A percentile compares a stretch with the other conserved stretches of the same genome.
Evolutionary conservation across 2,888 invertebrate species (phyloP).

Genomic region (Ecliptopera silaceata): DNA sequence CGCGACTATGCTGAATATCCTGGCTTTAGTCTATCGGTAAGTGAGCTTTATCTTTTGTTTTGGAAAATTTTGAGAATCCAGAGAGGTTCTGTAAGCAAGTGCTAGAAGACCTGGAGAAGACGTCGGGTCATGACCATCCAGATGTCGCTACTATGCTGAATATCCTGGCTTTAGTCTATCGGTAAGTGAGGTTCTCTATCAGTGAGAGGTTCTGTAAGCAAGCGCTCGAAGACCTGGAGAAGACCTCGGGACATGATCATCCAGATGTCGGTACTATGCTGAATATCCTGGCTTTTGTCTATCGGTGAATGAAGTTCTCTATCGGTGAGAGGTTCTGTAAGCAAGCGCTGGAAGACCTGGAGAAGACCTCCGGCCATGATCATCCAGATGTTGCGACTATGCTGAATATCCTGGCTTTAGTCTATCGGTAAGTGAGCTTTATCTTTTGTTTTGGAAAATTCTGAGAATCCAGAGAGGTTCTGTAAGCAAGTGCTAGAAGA

Average conservation of each 20-base stretch:
- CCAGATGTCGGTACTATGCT: conserved; percentile 99
- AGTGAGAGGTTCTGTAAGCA: no score
- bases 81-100: conserved; percentile 99
- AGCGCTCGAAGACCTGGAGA: conserved; percentile 98
- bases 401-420: conserved; percentile 98
- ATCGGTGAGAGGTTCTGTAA: no score
- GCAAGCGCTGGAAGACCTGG: conserved; percentile 99
- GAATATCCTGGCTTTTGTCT: conserved; percentile 97
- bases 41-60: neutral
- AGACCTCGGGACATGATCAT: conserved; percentile 99
- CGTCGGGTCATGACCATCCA: conserved; percentile 99
- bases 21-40: conserved; percentile 95
- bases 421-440: conserved; percentile 86
- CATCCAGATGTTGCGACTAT: conserved; percentile 99
- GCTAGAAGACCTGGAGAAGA: conserved; percentile 98
- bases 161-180: conserved; percentile 96
- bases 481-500: conserved; percentile 99
- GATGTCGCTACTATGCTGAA: conserved; percentile 99
- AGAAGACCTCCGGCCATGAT: conserved; percentile 99
- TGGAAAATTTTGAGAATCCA: no score
- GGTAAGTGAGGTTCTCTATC: conserved; percentile 62
- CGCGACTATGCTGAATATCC: conserved; percentile 99
- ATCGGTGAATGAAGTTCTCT: conserved; percentile 81
- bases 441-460: no score
- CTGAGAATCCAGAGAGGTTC: no score